These are phyloP conservation scores for Zygothrica quintamaculata DNA, from an alignment of 2,888 invertebrate genomes.

Conservation along the genomic window DNA sequence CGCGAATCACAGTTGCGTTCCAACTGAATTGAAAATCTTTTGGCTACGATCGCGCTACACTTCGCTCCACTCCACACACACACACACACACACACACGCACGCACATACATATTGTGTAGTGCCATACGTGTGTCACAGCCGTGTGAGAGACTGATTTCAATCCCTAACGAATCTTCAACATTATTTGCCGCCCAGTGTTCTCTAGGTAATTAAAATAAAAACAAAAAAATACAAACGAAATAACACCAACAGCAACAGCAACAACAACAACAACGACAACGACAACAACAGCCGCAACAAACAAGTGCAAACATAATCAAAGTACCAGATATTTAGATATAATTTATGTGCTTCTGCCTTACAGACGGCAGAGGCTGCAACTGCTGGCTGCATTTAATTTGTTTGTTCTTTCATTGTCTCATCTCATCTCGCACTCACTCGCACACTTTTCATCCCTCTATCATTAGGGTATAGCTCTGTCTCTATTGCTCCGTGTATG, in stretches of 20 bases:
- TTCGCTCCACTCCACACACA: background rate
- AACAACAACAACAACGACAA: too few relatives aligned
- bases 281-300: constrained; percentile 13
- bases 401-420: constrained; percentile 45
- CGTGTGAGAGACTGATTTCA: constrained; percentile 20
- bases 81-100: background rate
- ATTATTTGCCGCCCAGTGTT: constrained; percentile 43
- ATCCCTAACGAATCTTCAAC: constrained; percentile 19
- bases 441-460: too few relatives aligned
- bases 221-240: constrained; percentile 11
- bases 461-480: too few relatives aligned
- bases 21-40: constrained; percentile 23
- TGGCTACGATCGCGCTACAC: constrained; percentile 40
- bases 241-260: background rate
- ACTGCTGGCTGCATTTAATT: constrained; percentile 40
- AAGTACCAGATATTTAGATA: constrained; percentile 46
- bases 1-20: constrained; percentile 47
- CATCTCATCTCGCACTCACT: too few relatives aligned
- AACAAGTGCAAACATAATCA: constrained; percentile 34
- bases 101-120: constrained; percentile 5
- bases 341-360: constrained; percentile 41
- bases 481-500: constrained; percentile 3
- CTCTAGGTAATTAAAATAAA: constrained; percentile 72
- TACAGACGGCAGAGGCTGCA: constrained; percentile 9
- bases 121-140: constrained; percentile 13